Conservation (phyloP, 1,140 invertebrate genomes). For the Conopomorpha cramerella region DNA sequence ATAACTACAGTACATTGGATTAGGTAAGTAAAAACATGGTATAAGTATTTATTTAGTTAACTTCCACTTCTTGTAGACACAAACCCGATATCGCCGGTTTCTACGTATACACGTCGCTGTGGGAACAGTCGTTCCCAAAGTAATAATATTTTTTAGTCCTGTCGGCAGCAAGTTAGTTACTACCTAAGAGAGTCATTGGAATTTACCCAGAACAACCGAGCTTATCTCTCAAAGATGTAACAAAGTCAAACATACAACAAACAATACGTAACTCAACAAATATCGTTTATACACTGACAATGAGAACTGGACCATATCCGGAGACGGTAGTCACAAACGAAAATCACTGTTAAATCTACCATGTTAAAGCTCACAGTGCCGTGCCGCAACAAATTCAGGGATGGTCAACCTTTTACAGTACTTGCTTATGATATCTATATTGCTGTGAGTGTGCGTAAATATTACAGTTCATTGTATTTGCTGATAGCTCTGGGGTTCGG, state of each 20-base stretch:
- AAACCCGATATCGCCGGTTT: no score
- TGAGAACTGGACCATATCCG: constrained; percentile 5
- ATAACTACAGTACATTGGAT: no score
- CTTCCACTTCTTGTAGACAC: no score
- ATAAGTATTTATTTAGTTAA: no score
- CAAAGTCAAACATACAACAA: constrained; percentile 39
- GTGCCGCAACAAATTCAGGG: constrained; percentile 8
- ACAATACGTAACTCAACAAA: constrained; percentile 47
- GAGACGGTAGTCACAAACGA: background rate
- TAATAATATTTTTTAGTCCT: background rate
- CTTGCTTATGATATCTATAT: constrained; percentile 49
- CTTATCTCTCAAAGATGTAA: constrained; percentile 28
- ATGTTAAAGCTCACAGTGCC: constrained; percentile 4
- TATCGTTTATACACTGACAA: constrained; percentile 26
- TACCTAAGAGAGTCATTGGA: no score
- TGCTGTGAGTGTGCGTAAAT: constrained; percentile 45
- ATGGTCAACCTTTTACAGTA: constrained; percentile 28
- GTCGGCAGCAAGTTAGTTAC: no score
- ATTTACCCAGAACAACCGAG: constrained; percentile 1
- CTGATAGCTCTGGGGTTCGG: constrained; percentile 25
- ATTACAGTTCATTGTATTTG: constrained; percentile 54
- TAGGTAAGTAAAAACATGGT: no score
- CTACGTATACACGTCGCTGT: background rate
- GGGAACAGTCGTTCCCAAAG: background rate
- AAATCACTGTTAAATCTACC: background rate